Evolutionary conservation across 2,113 vertebrate species (phyloP).

Genomic region (Oreotrochilus melanogaster): DNA sequence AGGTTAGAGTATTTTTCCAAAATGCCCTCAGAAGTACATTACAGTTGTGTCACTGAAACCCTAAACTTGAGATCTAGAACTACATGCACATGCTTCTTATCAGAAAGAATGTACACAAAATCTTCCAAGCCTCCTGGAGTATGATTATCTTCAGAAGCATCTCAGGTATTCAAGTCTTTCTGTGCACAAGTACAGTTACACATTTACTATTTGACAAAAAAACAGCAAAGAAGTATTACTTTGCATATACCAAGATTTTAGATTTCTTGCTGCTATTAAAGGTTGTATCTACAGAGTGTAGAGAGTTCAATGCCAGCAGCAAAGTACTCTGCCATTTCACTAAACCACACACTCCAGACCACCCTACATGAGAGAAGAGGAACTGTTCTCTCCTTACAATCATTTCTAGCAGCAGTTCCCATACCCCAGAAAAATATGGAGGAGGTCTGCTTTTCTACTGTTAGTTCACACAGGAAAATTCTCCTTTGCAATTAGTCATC

Average conservation of each 20-base stretch:
- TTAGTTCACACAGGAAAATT: background rate
- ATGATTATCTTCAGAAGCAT: background rate
- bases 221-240: background rate
- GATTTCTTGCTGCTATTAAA: background rate
- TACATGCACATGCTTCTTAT: background rate
- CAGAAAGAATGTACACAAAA: background rate
- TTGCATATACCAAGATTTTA: background rate
- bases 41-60: background rate
- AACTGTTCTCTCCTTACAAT: background rate
- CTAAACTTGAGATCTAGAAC: background rate
- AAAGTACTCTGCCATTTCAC: background rate
- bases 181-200: background rate
- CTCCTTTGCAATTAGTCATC: background rate
- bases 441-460: background rate
- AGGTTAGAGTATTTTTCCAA: background rate
- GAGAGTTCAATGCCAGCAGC: background rate
- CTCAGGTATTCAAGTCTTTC: background rate
- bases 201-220: background rate
- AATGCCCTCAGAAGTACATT: background rate
- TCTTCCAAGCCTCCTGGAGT: background rate
- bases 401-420: background rate
- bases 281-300: background rate
- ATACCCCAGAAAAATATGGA: background rate
- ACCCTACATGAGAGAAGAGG: background rate
- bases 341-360: fast-evolving